Evolutionary conservation across 2,888 invertebrate genomes (phyloP).

Genomic region (Conistra vaccinii): DNA sequence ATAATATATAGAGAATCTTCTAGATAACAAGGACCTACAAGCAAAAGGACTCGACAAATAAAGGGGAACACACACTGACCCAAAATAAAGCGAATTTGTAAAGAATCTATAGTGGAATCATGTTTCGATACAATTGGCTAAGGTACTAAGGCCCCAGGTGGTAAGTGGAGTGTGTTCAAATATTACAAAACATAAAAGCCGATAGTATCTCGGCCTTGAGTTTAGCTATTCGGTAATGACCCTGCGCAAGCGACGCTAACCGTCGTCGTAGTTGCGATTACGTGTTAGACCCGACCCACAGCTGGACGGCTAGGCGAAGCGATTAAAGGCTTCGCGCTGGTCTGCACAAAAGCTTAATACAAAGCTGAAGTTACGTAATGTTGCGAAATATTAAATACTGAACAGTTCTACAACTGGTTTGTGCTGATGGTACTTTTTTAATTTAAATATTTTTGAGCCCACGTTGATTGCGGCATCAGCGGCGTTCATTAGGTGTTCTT

Average conservation of each 20-base stretch:
- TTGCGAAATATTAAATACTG: too few relatives aligned
- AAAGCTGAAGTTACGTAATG: too few relatives aligned
- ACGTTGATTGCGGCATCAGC: neutral
- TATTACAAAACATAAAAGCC: constrained; percentile 70
- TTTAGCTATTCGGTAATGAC: constrained; percentile 81
- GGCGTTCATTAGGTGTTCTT: neutral
- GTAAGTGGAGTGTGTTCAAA: constrained; percentile 66
- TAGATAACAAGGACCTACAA: constrained; percentile 19
- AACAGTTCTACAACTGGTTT: too few relatives aligned
- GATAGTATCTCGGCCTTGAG: constrained; percentile 82
- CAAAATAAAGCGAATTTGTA: constrained; percentile 43
- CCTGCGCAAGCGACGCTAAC: constrained; percentile 78
- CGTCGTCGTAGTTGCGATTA: constrained; percentile 74
- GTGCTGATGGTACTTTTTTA: neutral
- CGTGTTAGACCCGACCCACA: constrained; percentile 63
- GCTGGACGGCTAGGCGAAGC: constrained; percentile 30
- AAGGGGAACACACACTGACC: constrained; percentile 43
- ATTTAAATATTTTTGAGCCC: neutral
- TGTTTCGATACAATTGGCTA: constrained; percentile 55
- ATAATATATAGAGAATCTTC: constrained; percentile 13
- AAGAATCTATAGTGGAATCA: constrained; percentile 50
- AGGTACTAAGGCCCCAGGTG: constrained; percentile 67
- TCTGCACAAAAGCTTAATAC: too few relatives aligned
- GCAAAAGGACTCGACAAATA: constrained; percentile 20
- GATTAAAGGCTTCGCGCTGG: too few relatives aligned